Conservation (phyloP, 2,888 invertebrate genomes). For the Tortrix viridana region DNA sequence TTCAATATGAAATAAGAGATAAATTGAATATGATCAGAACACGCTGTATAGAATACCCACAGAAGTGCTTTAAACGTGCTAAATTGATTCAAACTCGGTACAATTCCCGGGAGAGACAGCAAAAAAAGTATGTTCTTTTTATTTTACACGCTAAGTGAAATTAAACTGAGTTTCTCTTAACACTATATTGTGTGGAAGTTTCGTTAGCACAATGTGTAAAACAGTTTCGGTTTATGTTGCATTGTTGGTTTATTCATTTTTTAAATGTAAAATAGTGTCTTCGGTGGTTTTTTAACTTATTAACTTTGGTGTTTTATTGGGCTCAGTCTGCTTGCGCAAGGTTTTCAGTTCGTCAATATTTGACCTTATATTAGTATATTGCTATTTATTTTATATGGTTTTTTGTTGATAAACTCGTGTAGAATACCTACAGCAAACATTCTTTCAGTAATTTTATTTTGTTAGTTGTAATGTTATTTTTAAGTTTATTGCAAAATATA, state of each 20-base stretch:
- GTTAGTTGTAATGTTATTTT: too few relatives aligned
- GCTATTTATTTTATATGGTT: too few relatives aligned
- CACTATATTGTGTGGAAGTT: not conserved
- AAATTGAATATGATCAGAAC: too few relatives aligned
- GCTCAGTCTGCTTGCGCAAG: too few relatives aligned
- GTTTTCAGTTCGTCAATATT: too few relatives aligned
- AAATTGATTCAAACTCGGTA: slow-evolving; percentile 35
- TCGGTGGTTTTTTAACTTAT: not conserved
- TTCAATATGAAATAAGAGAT: not conserved
- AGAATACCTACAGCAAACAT: too few relatives aligned
- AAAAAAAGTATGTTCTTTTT: not conserved
- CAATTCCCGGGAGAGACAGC: slow-evolving; percentile 17
- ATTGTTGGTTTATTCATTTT: not conserved
- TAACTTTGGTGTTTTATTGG: not conserved
- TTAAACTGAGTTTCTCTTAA: not conserved
- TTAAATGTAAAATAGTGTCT: not conserved
- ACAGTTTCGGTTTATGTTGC: too few relatives aligned
- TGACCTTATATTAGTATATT: too few relatives aligned
- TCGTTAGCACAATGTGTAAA: not conserved
- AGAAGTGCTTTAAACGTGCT: slow-evolving; percentile 26
- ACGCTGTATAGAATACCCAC: slow-evolving; percentile 3
- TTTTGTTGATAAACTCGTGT: too few relatives aligned
- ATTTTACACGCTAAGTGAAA: not conserved
- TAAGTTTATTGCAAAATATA: too few relatives aligned
- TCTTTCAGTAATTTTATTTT: too few relatives aligned